Conservation (phyloP, 2,888 invertebrate species). For the Chrysopilus asiliformis region DNA sequence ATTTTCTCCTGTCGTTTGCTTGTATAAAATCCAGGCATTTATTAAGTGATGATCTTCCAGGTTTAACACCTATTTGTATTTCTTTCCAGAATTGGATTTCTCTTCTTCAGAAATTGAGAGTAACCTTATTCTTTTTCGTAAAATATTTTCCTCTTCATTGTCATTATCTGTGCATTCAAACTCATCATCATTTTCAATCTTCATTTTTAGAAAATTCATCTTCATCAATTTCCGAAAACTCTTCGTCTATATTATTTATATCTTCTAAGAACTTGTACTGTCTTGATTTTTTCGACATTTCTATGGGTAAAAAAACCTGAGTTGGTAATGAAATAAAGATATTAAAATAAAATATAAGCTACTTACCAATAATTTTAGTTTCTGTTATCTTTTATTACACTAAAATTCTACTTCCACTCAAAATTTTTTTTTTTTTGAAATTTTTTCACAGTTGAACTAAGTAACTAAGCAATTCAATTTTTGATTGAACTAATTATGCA, state of each 20-base stretch:
- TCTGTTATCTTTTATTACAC: no score
- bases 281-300: slow-evolving; percentile 12
- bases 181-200: slow-evolving; percentile 12
- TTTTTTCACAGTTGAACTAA: no score
- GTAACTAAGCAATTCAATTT: no score
- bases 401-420: slow-evolving; percentile 6
- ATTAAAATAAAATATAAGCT: no score
- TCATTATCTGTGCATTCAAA: slow-evolving; percentile 10
- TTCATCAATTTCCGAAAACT: slow-evolving; percentile 13
- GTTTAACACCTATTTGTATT: no score
- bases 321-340: no score
- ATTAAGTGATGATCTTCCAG: no score
- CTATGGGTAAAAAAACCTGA: slow-evolving; percentile 10
- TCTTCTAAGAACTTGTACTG: slow-evolving; percentile 13
- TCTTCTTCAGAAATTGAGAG: slow-evolving; percentile 13
- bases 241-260: slow-evolving; percentile 12
- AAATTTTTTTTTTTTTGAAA: no score
- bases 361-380: slow-evolving; percentile 8
- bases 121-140: slow-evolving; percentile 13
- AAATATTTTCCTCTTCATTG: slow-evolving; percentile 12
- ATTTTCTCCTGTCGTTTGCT: slow-evolving; percentile 12
- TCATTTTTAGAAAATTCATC: slow-evolving; percentile 13
- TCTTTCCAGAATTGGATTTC: no score
- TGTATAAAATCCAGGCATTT: slow-evolving; percentile 11
- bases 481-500: no score